These are phyloP conservation scores for Rhodeus uyekii DNA, from an alignment of 2,797 vertebrate genomes.

Conservation along the genomic window DNA sequence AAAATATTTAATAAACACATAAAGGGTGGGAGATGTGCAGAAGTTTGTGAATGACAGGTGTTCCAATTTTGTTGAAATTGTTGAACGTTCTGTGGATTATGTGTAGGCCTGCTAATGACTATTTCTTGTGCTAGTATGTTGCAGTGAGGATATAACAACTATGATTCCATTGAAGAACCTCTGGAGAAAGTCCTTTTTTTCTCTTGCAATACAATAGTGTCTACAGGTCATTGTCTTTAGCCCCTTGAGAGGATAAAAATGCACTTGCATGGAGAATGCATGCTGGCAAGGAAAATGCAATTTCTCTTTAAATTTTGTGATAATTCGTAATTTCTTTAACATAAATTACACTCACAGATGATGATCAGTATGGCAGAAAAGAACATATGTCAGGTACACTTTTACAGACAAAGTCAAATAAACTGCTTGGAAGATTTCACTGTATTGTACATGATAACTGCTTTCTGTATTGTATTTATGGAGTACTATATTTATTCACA, in stretches of 20 bases:
- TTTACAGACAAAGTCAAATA: slow-evolving; percentile 18
- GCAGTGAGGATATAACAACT: slow-evolving; percentile 14
- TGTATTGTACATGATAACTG: slow-evolving; percentile 28
- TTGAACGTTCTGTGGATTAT: neutral
- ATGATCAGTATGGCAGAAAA: slow-evolving; percentile 20
- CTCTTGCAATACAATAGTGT: slow-evolving; percentile 29
- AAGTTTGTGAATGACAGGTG: slow-evolving; percentile 6
- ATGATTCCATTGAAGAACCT: slow-evolving; percentile 25
- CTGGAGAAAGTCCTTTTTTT: neutral
- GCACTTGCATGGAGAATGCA: slow-evolving; percentile 49
- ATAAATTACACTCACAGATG: neutral
- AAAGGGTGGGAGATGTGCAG: neutral
- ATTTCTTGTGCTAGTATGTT: slow-evolving; percentile 36
- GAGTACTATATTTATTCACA: slow-evolving; percentile 23
- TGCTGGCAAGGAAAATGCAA: slow-evolving; percentile 33
- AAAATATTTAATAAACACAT: neutral
- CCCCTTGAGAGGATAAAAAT: slow-evolving; percentile 22
- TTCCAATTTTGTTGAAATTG: slow-evolving; percentile 19
- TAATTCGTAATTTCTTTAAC: slow-evolving; percentile 16
- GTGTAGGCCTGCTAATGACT: slow-evolving; percentile 19
- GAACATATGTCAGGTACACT: slow-evolving; percentile 6
- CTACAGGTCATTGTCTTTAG: neutral
- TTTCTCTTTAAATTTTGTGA: slow-evolving; percentile 15
- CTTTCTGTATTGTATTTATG: slow-evolving; percentile 38
- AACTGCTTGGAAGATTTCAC: slow-evolving; percentile 29